phyloP scores from a whole-genome alignment of 30 jellyfish, hydroid and myxozoan species.

The Nemopilema nomurai region DNA sequence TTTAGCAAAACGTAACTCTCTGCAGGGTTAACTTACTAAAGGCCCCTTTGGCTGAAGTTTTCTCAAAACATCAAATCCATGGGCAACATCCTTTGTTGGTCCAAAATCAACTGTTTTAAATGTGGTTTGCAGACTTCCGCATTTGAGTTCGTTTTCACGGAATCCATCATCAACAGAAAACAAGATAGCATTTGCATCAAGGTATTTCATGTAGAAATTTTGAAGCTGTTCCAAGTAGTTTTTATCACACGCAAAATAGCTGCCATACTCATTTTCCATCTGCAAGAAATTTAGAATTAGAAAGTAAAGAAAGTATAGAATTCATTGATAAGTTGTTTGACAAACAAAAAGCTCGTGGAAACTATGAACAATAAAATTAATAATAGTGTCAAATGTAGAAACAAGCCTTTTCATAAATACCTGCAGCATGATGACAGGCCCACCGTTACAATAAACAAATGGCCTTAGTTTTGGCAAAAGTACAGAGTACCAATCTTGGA shows the following conservation, averaged over 20 bases:
- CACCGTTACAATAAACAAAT: conserved; percentile 70
- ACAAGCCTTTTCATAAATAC: neutral
- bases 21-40: conserved; percentile 57
- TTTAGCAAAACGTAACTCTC: too few species aligned
- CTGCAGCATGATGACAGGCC: conserved; percentile 87
- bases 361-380: too few species aligned
- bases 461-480: conserved; percentile 57
- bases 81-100: conserved; percentile 60
- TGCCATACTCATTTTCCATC: conserved; percentile 90
- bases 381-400: neutral
- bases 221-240: conserved; percentile 52
- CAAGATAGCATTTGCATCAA: conserved; percentile 65
- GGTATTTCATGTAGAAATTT: conserved; percentile 30
- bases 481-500: conserved; percentile 63
- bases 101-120: conserved; percentile 88
- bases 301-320: neutral
- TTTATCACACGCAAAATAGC: conserved; percentile 84
- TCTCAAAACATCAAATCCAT: conserved; percentile 66
- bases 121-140: conserved; percentile 72
- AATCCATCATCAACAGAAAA: conserved; percentile 86
- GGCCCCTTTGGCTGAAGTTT: conserved; percentile 89
- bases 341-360: too few species aligned
- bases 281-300: neutral
- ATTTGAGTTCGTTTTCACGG: conserved; percentile 64
- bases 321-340: neutral